Evolutionary conservation across 2,888 invertebrate genomes (phyloP).

Genomic region (Heliconius sara): DNA sequence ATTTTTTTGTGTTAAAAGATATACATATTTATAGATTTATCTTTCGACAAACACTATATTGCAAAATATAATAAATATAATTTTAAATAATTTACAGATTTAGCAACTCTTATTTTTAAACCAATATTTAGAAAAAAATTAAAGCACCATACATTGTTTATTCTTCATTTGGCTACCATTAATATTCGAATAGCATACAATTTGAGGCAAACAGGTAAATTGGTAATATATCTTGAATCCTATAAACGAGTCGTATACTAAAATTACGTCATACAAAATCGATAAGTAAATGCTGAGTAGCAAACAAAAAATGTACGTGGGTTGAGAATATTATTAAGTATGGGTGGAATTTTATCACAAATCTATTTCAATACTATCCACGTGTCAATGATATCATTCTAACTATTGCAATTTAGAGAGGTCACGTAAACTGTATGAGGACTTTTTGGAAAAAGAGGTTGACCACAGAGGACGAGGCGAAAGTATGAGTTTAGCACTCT

Average conservation of each 20-base stretch:
- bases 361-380: neutral
- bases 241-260: neutral
- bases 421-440: no score
- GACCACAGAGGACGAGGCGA: no score
- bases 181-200: neutral
- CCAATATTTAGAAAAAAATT: no score
- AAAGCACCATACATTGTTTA: neutral
- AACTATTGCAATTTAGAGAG: neutral
- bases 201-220: neutral
- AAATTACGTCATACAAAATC: conserved; percentile 8
- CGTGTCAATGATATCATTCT: neutral
- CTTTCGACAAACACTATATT: no score
- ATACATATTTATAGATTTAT: no score
- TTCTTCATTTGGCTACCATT: neutral
- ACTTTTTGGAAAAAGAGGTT: no score
- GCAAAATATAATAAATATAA: no score
- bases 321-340: conserved; percentile 4
- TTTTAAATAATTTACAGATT: no score
- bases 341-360: conserved; percentile 1
- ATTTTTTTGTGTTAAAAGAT: no score
- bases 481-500: no score
- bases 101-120: no score
- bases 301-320: conserved; percentile 8
- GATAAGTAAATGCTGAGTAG: neutral
- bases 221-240: neutral